A percentile compares a stretch with the other conserved stretches of the same genome.
Conservation (phyloP, 2,113 vertebrate species). For the Ciconia stormi region DNA sequence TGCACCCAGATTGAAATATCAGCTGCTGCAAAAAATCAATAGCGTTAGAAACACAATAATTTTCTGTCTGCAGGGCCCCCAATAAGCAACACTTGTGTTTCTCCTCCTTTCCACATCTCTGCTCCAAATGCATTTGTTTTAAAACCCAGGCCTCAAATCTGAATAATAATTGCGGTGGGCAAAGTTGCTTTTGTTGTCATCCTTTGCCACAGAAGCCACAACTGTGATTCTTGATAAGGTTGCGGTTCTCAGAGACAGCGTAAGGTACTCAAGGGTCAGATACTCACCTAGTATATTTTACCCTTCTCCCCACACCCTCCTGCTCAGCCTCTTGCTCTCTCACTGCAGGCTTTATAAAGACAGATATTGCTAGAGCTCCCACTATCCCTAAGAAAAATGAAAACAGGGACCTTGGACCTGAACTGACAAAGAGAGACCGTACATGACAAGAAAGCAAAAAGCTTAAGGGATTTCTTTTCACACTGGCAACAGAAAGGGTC, state of each 20-base stretch:
- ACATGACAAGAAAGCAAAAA: slow-evolving; percentile 34
- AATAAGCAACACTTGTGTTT: slow-evolving; percentile 67
- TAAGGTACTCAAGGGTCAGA: slow-evolving; percentile 23
- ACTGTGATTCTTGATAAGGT: slow-evolving; percentile 34
- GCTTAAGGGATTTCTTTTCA: not conserved
- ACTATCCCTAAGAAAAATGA: slow-evolving; percentile 37
- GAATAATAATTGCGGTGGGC: slow-evolving; percentile 33
- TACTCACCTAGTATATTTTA: not conserved
- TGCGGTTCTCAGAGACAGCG: not conserved
- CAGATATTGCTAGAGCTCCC: not conserved
- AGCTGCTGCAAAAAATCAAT: slow-evolving; percentile 87
- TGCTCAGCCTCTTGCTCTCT: not conserved
- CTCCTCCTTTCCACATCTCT: slow-evolving; percentile 47
- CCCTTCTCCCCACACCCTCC: not conserved
- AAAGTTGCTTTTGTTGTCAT: slow-evolving; percentile 37
- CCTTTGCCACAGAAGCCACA: slow-evolving; percentile 52
- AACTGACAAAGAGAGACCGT: not conserved
- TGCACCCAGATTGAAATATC: slow-evolving; percentile 89
- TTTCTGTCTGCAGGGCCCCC: slow-evolving; percentile 78
- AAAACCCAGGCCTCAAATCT: slow-evolving; percentile 22
- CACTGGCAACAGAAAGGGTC: slow-evolving; percentile 9
- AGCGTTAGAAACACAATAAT: slow-evolving; percentile 83
- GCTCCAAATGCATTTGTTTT: slow-evolving; percentile 53
- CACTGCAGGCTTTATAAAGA: slow-evolving; percentile 20
- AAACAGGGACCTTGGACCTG: not conserved